Percentiles rank a stretch among this genome's conserved stretches.
phyloP scores from a whole-genome alignment of 2,888 invertebrate genomes.

The Netelia fuscicornis region DNA sequence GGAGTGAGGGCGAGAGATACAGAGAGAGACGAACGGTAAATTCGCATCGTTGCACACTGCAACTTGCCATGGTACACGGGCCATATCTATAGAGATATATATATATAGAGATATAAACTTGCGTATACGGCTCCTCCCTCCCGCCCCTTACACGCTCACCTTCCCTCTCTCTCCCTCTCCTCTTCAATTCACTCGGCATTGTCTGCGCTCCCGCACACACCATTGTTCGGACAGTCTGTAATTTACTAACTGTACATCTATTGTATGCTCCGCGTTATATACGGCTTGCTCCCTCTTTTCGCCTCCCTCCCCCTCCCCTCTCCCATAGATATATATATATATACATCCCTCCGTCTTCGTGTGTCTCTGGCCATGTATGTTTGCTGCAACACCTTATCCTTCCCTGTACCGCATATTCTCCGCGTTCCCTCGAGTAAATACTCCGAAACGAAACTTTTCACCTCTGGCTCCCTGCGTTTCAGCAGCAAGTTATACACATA shows the following conservation, averaged over 20 bases:
- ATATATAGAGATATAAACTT: slow-evolving; percentile 28
- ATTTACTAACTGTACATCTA: slow-evolving; percentile 80
- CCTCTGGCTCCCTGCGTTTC: not conserved
- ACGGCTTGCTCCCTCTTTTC: slow-evolving; percentile 51
- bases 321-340: not conserved
- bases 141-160: slow-evolving; percentile 42
- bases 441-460: slow-evolving; percentile 23
- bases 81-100: slow-evolving; percentile 36
- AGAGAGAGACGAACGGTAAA: slow-evolving; percentile 70
- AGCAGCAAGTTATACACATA: not conserved
- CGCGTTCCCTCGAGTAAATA: slow-evolving; percentile 14
- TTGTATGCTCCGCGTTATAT: slow-evolving; percentile 76
- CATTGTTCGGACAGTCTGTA: slow-evolving; percentile 77
- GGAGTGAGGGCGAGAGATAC: not conserved
- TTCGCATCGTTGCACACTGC: slow-evolving; percentile 74
- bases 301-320: slow-evolving; percentile 34
- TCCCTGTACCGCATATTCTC: slow-evolving; percentile 9
- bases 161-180: slow-evolving; percentile 23
- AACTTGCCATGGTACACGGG: slow-evolving; percentile 62
- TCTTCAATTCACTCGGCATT: slow-evolving; percentile 55
- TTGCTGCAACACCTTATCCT: slow-evolving; percentile 56
- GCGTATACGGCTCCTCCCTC: slow-evolving; percentile 11
- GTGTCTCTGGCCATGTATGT: slow-evolving; percentile 42
- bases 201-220: slow-evolving; percentile 58
- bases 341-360: slow-evolving; percentile 41